phyloP scores from a whole-genome alignment of 2,797 vertebrate genomes.

The Sebastes taczanowskii region DNA sequence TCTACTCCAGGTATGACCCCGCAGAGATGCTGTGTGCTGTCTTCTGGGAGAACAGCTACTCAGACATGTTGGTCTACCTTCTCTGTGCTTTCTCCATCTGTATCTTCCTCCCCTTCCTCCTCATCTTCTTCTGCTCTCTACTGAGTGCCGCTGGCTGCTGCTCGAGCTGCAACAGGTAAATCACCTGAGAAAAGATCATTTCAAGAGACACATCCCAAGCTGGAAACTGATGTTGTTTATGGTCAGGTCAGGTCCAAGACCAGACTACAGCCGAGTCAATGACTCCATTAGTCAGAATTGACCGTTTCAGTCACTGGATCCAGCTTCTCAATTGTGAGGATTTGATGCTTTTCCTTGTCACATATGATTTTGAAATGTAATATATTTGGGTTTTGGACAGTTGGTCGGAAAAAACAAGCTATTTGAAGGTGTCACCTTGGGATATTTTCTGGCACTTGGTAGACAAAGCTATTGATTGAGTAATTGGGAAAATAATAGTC shows the following conservation, averaged over 20 bases:
- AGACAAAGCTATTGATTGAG: neutral
- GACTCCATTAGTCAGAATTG: no score
- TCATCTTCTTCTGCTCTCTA: conserved; percentile 72
- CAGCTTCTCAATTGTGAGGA: neutral
- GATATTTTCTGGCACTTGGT: neutral
- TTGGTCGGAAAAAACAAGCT: neutral
- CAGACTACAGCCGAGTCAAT: neutral
- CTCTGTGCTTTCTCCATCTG: conserved; percentile 76
- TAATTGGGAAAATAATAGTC: no score
- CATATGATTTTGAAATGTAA: neutral
- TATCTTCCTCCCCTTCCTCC: conserved; percentile 72
- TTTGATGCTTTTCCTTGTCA: neutral
- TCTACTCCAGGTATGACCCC: conserved; percentile 73
- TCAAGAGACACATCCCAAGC: neutral
- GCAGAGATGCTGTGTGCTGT: conserved; percentile 84
- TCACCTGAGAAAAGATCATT: neutral
- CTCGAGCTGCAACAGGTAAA: conserved; percentile 64
- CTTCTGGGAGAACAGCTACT: conserved; percentile 82
- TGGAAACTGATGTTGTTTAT: neutral
- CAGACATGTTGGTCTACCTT: conserved; percentile 82
- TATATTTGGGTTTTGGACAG: neutral
- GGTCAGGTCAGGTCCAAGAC: neutral
- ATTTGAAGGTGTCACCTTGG: neutral
- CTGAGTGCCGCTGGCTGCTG: conserved; percentile 47
- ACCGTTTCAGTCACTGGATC: no score